Conservation (phyloP, 2,113 vertebrate species). For the Microcebus jonahi region DNA sequence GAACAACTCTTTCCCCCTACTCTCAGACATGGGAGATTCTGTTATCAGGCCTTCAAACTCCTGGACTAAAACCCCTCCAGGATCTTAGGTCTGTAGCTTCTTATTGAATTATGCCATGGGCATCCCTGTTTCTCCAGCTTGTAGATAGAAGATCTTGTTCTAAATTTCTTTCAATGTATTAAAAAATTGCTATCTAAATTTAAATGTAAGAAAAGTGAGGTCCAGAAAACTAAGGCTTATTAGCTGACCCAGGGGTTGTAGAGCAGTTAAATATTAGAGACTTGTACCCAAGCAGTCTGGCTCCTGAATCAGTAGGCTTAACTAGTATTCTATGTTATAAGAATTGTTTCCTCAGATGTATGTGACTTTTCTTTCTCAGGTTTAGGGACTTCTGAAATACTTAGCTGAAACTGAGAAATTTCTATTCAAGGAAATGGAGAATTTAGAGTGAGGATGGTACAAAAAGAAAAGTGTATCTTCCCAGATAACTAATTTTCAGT, state of each 20-base stretch:
- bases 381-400: not conserved
- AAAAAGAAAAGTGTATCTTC: not conserved
- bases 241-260: not conserved
- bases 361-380: conserved; percentile 41
- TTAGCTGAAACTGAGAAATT: not conserved
- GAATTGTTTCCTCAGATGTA: conserved; percentile 14
- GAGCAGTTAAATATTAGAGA: not conserved
- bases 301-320: not conserved
- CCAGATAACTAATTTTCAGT: conserved; percentile 7
- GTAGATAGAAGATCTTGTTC: no score
- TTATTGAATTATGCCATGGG: not conserved
- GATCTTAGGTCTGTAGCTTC: not conserved
- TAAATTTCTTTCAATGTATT: not conserved
- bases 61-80: no score
- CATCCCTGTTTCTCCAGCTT: not conserved
- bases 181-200: not conserved
- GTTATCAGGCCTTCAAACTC: not conserved
- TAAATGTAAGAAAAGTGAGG: not conserved
- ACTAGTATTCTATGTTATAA: not conserved
- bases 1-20: not conserved
- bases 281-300: not conserved
- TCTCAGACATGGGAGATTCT: not conserved
- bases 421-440: conserved; percentile 1
- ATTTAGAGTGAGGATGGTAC: not conserved
- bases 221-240: not conserved